Base-by-base conservation (phyloP, 2,888 invertebrate genomes). In the Hirtodrosophila histrioides region DNA sequence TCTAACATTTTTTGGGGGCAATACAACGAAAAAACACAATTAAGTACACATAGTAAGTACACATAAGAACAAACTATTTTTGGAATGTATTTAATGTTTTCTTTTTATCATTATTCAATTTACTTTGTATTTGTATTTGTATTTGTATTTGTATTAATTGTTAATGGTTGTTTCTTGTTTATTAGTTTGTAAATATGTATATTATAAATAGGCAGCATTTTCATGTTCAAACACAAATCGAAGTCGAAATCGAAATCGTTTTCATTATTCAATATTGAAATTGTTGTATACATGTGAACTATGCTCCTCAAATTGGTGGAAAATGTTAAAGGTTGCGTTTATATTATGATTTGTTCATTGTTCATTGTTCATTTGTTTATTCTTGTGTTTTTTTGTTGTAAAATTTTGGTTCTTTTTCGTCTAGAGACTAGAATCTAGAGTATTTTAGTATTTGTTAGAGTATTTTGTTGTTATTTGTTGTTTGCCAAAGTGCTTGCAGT, bases 361-460 rank as follows among this genome's bases (percentile, higher is more conserved):
- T 17, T 17, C 17, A 17, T 17, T 17, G 17, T 17, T 17, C n/a
- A n/a, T 17, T 17, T 17, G 17, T 17, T n/a, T n/a, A n/a, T n/a
- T n/a, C n/a, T n/a, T 17, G 17, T 17, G 17, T 31, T 50, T 56
- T 36, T 49, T 17, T 60, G 61, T 79, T 86, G 75, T 84, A 84
- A 80, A 86, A 81, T 82, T 77, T 86, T 86, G 84, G 86, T 84
- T 84, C 81, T 82, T 82, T 83, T 71, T 84, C 60, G 66, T 66
- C 81, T 77, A 82, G 76, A 69, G 69, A 65, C 72, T 72, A 69
- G 69, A 68, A 56, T 31, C 70, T 75, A 85, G 76, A 71, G 73
- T 70, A 62, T 75, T 78, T 65, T 65, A 74, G 67, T 75, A 68
- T 73, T 62, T 50, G 23, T 49, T 27, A n/a, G 24, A 57, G 45